phyloP scores from a whole-genome alignment of 2,797 vertebrate genomes.

The Galago senegalensis region DNA sequence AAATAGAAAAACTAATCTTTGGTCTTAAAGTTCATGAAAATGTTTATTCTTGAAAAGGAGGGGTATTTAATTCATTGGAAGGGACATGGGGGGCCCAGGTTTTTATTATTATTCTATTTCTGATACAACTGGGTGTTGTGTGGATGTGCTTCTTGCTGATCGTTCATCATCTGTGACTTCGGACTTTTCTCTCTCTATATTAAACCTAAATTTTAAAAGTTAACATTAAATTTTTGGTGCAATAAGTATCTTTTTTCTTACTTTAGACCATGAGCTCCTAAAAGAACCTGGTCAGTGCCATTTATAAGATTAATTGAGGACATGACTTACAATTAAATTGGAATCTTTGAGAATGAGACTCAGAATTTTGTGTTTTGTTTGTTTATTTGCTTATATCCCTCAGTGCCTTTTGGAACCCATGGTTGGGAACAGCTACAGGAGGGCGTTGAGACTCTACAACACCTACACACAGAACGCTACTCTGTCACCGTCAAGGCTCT shows the following conservation, averaged over 20 bases:
- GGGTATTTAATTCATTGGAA: not conserved
- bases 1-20: slow-evolving; percentile 13
- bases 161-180: not conserved
- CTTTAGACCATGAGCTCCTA: not conserved
- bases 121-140: not conserved
- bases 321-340: not conserved
- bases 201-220: slow-evolving; percentile 30
- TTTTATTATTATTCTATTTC: not conserved
- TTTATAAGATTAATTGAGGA: slow-evolving; percentile 1
- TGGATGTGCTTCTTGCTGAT: not conserved
- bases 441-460: not conserved
- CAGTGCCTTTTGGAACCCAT: not conserved
- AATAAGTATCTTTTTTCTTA: not conserved
- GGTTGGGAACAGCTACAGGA: not conserved
- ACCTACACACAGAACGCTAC: not conserved
- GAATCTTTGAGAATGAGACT: not conserved
- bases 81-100: accelerated
- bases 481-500: no score
- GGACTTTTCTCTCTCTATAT: not conserved
- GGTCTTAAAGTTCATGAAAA: not conserved
- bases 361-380: not conserved
- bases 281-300: not conserved
- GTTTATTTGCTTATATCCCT: not conserved
- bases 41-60: not conserved
- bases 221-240: not conserved